A percentile compares a stretch with the other conserved stretches of the same genome.
Evolutionary conservation across 2,113 vertebrate species (phyloP).

Genomic region (Nesoenas mayeri): DNA sequence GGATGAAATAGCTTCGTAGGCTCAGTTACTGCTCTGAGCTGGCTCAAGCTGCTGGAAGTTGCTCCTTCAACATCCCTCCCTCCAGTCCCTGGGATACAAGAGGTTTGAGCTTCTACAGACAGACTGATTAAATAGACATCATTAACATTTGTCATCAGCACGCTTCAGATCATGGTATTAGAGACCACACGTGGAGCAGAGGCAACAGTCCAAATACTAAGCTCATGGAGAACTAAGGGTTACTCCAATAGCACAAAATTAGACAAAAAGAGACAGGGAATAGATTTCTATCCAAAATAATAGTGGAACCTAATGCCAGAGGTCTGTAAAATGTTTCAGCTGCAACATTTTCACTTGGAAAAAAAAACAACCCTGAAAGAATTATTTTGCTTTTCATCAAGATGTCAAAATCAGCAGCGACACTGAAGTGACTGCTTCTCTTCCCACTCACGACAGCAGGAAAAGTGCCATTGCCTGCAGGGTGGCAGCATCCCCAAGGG

Average conservation of each 20-base stretch:
- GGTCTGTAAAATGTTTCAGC: neutral
- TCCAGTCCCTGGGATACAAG: neutral
- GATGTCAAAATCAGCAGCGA: neutral
- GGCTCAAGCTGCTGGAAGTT: neutral
- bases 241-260: neutral
- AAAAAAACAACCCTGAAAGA: neutral
- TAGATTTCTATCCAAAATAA: neutral
- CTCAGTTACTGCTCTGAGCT: neutral
- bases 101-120: neutral
- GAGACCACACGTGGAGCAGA: neutral
- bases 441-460: neutral
- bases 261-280: neutral
- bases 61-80: neutral
- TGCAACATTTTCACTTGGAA: neutral
- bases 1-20: neutral
- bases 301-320: neutral
- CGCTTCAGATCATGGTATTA: neutral
- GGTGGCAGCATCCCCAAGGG: neutral
- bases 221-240: neutral
- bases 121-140: neutral
- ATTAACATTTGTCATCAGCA: neutral
- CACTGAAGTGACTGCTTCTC: neutral
- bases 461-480: neutral
- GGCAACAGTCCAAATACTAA: neutral
- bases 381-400: conserved; percentile 10